These are phyloP conservation scores for Matsumyia berberina DNA, from an alignment of 2,888 invertebrate species.

Conservation along the genomic window DNA sequence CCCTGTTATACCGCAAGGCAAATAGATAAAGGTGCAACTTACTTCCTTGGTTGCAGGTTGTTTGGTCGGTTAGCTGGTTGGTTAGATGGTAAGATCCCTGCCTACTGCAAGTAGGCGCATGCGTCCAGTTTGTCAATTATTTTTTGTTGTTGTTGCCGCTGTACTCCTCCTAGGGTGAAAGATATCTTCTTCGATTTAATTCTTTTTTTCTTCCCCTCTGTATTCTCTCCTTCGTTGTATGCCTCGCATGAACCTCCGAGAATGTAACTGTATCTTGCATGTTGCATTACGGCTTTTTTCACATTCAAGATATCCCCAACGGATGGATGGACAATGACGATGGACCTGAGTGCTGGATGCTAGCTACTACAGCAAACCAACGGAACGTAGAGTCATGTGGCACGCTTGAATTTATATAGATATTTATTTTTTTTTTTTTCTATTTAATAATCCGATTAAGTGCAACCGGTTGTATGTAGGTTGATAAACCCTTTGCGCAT, in stretches of 20 bases:
- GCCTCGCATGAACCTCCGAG: constrained; percentile 70
- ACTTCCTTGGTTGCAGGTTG: constrained; percentile 76
- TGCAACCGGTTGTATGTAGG: constrained; percentile 76
- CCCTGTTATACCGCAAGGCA: constrained; percentile 73
- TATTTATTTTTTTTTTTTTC: constrained; percentile 30
- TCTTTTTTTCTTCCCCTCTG: constrained; percentile 19
- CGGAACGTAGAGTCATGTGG: constrained; percentile 74
- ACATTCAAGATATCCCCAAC: constrained; percentile 61
- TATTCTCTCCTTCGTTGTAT: constrained; percentile 38
- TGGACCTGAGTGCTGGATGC: constrained; percentile 66
- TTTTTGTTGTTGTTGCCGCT: constrained; percentile 47
- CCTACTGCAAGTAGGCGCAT: constrained; percentile 67
- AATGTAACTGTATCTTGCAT: constrained; percentile 77
- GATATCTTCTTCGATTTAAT: constrained; percentile 73
- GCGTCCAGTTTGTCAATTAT: constrained; percentile 76
- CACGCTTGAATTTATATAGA: constrained; percentile 73
- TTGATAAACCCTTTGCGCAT: constrained; percentile 76
- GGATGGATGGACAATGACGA: constrained; percentile 73
- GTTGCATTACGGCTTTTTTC: constrained; percentile 74
- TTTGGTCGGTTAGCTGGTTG: constrained; percentile 71
- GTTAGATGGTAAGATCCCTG: constrained; percentile 50
- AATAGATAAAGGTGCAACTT: constrained; percentile 72
- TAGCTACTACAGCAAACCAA: constrained; percentile 58
- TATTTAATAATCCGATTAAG: constrained; percentile 76
- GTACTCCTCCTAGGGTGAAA: constrained; percentile 47